These are phyloP conservation scores for Nephrotoma appendiculata DNA, from an alignment of 2,888 invertebrate species.

Conservation along the genomic window DNA sequence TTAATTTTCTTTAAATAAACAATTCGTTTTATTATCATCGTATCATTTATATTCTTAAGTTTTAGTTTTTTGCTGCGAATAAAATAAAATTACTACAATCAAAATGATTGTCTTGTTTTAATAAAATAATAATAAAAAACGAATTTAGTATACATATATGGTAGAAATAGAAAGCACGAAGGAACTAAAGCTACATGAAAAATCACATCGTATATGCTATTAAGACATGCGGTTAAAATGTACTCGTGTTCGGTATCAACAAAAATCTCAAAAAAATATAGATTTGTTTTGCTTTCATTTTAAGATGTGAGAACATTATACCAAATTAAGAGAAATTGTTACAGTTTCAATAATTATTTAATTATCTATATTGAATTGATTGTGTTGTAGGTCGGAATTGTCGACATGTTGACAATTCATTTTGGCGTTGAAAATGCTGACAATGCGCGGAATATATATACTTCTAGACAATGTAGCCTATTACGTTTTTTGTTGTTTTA, in stretches of 20 bases:
- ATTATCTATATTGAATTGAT: background rate
- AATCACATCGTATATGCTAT: background rate
- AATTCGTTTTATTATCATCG: background rate
- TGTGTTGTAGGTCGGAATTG: too few relatives aligned
- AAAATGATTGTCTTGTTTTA: background rate
- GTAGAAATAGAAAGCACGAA: background rate
- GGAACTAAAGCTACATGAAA: background rate
- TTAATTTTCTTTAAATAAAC: background rate
- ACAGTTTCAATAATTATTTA: background rate
- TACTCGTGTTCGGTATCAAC: background rate
- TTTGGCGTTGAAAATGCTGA: too few relatives aligned
- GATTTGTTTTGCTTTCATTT: background rate
- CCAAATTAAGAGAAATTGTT: background rate
- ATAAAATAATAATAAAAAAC: background rate
- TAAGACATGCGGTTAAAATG: background rate
- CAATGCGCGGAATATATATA: too few relatives aligned
- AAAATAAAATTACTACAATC: background rate
- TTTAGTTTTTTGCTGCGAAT: background rate
- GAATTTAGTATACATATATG: background rate
- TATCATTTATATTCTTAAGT: background rate
- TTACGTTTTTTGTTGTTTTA: too few relatives aligned
- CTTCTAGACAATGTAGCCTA: too few relatives aligned
- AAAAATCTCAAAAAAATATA: background rate
- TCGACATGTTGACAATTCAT: too few relatives aligned
- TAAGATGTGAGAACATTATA: background rate